These are phyloP conservation scores for Elgaria multicarinata DNA, from an alignment of 2,113 vertebrate species.

Conservation along the genomic window DNA sequence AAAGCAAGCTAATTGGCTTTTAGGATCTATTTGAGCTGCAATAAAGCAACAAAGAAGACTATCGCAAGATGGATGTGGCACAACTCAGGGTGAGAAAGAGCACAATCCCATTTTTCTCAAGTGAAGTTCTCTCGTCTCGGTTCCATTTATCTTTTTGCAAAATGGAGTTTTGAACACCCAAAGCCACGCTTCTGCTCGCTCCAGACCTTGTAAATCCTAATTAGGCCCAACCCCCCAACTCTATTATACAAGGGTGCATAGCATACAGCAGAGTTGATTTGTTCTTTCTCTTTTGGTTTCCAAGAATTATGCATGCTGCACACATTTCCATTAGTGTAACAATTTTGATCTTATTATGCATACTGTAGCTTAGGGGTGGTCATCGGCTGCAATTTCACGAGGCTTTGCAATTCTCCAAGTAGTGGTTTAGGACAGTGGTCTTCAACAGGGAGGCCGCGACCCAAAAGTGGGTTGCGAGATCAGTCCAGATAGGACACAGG, in stretches of 20 bases:
- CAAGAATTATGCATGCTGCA: neutral
- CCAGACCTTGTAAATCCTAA: neutral
- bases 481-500: too few species aligned
- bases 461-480: too few species aligned
- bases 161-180: neutral
- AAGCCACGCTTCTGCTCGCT: neutral
- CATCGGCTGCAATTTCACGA: neutral
- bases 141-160: constrained; percentile 4
- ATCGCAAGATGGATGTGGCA: neutral
- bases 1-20: constrained; percentile 57
- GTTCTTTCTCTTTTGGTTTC: neutral
- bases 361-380: neutral
- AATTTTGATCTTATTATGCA: neutral
- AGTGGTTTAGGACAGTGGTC: neutral
- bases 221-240: neutral
- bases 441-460: too few species aligned
- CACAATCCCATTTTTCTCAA: constrained; percentile 34
- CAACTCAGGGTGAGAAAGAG: constrained; percentile 33
- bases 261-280: too few species aligned
- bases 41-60: constrained; percentile 10
- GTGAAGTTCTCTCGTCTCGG: constrained; percentile 22
- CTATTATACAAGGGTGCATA: neutral
- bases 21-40: constrained; percentile 1
- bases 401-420: neutral
- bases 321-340: neutral